Evolutionary conservation across 2,797 vertebrate genomes (phyloP).

Genomic region (Parotocinclus haroldoi): DNA sequence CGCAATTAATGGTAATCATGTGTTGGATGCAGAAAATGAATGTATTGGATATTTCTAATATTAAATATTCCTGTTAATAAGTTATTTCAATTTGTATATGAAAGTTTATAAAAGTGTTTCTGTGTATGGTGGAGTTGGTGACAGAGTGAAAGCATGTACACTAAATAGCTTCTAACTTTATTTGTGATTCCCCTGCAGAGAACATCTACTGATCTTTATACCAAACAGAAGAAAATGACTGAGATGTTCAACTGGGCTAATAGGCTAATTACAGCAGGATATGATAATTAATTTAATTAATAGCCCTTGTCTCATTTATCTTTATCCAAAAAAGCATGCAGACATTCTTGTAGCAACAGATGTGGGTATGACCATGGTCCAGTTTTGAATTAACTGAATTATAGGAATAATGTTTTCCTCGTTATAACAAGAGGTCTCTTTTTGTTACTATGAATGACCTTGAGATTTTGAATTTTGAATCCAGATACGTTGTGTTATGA

Average conservation of each 20-base stretch:
- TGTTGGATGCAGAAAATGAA: too few relatives aligned
- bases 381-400: conserved; percentile 16
- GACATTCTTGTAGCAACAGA: conserved; percentile 12
- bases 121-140: not conserved
- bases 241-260: conserved; percentile 51
- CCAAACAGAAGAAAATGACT: conserved; percentile 45
- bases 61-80: too few relatives aligned
- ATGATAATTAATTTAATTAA: conserved; percentile 39
- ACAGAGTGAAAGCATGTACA: conserved; percentile 19
- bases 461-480: too few relatives aligned
- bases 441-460: too few relatives aligned
- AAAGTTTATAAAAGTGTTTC: not conserved
- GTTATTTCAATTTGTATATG: too few relatives aligned
- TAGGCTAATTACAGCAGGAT: conserved; percentile 53
- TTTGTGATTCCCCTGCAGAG: conserved; percentile 38
- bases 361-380: conserved; percentile 4
- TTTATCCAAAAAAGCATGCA: conserved; percentile 21
- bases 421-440: too few relatives aligned
- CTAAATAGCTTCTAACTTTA: conserved; percentile 48
- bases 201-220: conserved; percentile 46
- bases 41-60: too few relatives aligned
- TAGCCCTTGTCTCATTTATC: conserved; percentile 27
- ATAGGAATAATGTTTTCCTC: too few relatives aligned
- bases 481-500: too few relatives aligned
- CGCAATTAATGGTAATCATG: too few relatives aligned